Evolutionary conservation across 53 echinoderm and acorn worm genomes (phyloP).

Genomic region (Glandiceps talaboti): DNA sequence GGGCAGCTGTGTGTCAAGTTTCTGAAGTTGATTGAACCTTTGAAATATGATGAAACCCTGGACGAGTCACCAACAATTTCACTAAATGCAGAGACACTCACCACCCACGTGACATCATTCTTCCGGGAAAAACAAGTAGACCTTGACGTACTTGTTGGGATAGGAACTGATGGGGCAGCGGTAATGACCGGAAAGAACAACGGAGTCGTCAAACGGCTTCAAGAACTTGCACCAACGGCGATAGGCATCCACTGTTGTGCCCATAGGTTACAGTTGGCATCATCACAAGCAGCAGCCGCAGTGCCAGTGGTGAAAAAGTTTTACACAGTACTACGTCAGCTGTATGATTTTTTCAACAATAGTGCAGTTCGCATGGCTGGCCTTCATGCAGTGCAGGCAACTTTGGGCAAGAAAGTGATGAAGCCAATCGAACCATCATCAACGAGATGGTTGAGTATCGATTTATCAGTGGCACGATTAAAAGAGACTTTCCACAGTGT

Average conservation of each 20-base stretch:
- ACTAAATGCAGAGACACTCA: constrained; percentile 7
- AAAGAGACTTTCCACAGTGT: constrained; percentile 25
- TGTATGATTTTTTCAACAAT: constrained; percentile 30
- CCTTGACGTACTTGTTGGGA: constrained; percentile 11
- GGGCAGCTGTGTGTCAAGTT: constrained; percentile 22
- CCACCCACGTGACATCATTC: constrained; percentile 6
- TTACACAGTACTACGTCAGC: constrained; percentile 16
- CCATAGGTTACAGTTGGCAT: constrained; percentile 34
- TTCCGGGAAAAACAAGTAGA: background rate
- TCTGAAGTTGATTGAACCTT: constrained; percentile 24
- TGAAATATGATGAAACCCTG: constrained; percentile 26
- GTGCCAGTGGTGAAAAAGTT: constrained; percentile 12
- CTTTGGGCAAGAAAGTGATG: background rate
- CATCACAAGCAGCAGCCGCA: constrained; percentile 25
- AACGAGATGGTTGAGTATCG: constrained; percentile 39
- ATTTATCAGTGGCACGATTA: constrained; percentile 8
- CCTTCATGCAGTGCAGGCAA: constrained; percentile 14
- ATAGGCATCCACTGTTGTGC: constrained; percentile 41
- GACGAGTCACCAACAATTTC: background rate
- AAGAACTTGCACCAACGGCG: constrained; percentile 7
- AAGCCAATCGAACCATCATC: constrained; percentile 18
- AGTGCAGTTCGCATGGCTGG: constrained; percentile 24
- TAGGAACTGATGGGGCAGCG: constrained; percentile 42
- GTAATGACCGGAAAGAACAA: constrained; percentile 31
- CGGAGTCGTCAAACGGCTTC: constrained; percentile 27